These are phyloP conservation scores for Coregonus suidteri DNA, from an alignment of 2,797 vertebrate genomes.

Conservation along the genomic window DNA sequence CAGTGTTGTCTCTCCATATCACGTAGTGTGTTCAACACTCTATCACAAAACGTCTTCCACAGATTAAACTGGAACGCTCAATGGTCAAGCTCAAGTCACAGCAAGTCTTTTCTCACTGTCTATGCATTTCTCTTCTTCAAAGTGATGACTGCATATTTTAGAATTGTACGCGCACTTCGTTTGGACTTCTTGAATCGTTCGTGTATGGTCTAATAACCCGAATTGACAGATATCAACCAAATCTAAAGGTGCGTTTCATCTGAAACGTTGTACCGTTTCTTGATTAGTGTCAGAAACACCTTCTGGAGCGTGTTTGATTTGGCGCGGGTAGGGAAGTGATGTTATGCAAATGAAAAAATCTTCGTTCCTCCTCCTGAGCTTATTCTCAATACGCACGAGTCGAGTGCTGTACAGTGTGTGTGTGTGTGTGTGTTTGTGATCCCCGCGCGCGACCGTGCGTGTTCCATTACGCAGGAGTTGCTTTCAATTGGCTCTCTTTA, in stretches of 20 bases:
- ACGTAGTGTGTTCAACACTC: constrained; percentile 18
- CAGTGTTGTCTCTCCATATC: constrained; percentile 62
- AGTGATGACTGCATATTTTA: not conserved
- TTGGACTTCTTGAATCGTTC: not conserved
- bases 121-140: not conserved
- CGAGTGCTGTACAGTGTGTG: constrained; percentile 1
- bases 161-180: not conserved
- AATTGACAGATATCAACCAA: constrained; percentile 32
- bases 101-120: not conserved
- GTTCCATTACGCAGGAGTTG: constrained; percentile 11
- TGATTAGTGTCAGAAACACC: constrained; percentile 27
- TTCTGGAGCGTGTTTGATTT: constrained; percentile 64
- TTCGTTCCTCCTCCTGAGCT: constrained; percentile 64
- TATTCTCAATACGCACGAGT: constrained; percentile 34
- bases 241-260: not conserved
- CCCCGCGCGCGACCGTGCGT: not conserved
- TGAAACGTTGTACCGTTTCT: too few species aligned
- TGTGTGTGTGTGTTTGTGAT: not conserved
- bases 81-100: not conserved
- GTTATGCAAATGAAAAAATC: constrained; percentile 72
- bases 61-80: not conserved
- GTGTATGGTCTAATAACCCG: not conserved
- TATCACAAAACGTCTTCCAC: constrained; percentile 24
- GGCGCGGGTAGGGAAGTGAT: constrained; percentile 62
- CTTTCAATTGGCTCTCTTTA: constrained; percentile 36